phyloP scores from a whole-genome alignment of 2,888 invertebrate genomes.

The Chymomyza fuscimana region DNA sequence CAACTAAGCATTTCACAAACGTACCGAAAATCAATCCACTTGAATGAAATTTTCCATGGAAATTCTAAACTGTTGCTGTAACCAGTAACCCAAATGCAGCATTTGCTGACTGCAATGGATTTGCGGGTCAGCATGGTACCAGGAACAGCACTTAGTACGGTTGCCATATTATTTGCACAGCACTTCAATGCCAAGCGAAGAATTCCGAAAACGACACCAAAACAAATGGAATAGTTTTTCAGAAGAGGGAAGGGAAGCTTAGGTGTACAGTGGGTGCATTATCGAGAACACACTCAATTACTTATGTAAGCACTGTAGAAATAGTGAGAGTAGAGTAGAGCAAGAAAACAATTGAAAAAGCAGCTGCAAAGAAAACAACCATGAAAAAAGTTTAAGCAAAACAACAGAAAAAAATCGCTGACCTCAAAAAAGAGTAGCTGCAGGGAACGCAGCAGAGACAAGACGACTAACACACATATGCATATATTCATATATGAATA shows the following conservation, averaged over 20 bases:
- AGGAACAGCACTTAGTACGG: constrained; percentile 21
- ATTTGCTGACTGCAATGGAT: constrained; percentile 6
- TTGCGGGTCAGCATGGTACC: constrained; percentile 32
- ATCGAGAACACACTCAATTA: constrained; percentile 73
- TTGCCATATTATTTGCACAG: constrained; percentile 50
- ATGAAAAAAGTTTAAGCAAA: constrained; percentile 43
- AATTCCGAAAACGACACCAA: constrained; percentile 30
- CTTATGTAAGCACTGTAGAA: constrained; percentile 62
- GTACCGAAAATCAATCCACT: background rate
- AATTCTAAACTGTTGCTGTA: background rate
- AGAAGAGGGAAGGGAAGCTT: background rate
- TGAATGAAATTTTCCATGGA: background rate
- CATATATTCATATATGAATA: constrained; percentile 20
- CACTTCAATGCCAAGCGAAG: constrained; percentile 49
- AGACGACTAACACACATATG: constrained; percentile 11
- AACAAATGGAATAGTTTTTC: constrained; percentile 26
- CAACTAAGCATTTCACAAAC: background rate
- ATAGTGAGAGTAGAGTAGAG: constrained; percentile 9
- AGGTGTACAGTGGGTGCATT: constrained; percentile 54
- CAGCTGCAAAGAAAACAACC: constrained; percentile 43
- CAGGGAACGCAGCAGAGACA: background rate
- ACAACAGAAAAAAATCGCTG: constrained; percentile 56
- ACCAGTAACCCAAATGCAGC: constrained; percentile 19
- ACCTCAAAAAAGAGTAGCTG: constrained; percentile 42
- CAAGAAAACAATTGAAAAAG: constrained; percentile 58